These are phyloP conservation scores for Alectura lathami DNA, from an alignment of 2,113 vertebrate genomes.

Conservation along the genomic window DNA sequence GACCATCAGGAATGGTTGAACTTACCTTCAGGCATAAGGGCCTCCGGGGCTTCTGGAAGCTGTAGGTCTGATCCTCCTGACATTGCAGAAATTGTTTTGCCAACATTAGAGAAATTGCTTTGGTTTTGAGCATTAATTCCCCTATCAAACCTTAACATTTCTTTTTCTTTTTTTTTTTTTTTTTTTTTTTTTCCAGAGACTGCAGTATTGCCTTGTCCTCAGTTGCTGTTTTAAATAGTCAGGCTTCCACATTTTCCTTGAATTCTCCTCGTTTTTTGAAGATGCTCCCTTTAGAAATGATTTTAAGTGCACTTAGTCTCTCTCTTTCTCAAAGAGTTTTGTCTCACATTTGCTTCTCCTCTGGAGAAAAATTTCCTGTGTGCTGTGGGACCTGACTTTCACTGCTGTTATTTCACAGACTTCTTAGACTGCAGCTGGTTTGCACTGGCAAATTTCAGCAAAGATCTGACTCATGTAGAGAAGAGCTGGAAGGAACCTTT, in stretches of 20 bases:
- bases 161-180: no score
- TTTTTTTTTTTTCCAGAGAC: neutral
- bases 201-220: neutral
- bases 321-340: neutral
- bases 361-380: neutral
- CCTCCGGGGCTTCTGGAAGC: neutral
- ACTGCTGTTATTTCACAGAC: neutral
- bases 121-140: neutral
- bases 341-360: neutral
- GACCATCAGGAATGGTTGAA: neutral
- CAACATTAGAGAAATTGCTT: neutral
- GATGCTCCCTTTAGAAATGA: neutral
- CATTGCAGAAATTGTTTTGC: neutral
- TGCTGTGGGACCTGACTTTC: neutral
- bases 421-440: neutral
- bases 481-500: neutral
- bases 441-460: neutral
- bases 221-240: neutral
- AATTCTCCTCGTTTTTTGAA: slow-evolving; percentile 3
- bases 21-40: neutral
- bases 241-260: neutral
- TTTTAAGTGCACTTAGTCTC: neutral
- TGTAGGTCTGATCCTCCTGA: neutral
- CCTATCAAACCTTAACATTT: neutral
- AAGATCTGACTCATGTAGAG: neutral